Conservation (phyloP, 1,140 invertebrate species). For the Aphaenogaster rudis region DNA sequence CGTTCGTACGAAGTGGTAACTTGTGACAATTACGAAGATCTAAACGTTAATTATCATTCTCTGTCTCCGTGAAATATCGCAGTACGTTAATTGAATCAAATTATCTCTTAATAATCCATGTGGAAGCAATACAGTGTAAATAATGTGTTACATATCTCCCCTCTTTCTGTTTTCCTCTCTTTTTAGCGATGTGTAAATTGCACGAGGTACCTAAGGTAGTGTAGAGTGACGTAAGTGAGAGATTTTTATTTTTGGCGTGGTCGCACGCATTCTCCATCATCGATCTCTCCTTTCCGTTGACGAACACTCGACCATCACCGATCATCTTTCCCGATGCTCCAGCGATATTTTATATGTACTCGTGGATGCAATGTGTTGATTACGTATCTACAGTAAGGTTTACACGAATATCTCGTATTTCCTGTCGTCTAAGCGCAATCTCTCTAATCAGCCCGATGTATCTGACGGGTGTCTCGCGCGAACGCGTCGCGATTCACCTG, state of each 20-base stretch:
- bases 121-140: constrained; percentile 76
- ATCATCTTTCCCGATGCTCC: neutral
- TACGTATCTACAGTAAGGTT: constrained; percentile 57
- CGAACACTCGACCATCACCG: constrained; percentile 1
- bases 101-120: constrained; percentile 69
- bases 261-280: constrained; percentile 25
- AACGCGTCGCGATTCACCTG: constrained; percentile 10
- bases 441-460: constrained; percentile 12
- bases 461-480: constrained; percentile 12
- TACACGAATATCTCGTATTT: constrained; percentile 44
- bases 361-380: constrained; percentile 39
- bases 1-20: constrained; percentile 70
- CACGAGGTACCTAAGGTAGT: constrained; percentile 52
- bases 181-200: constrained; percentile 64
- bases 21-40: constrained; percentile 71
- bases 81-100: constrained; percentile 65
- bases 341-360: constrained; percentile 8
- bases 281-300: constrained; percentile 12
- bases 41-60: constrained; percentile 66
- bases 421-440: constrained; percentile 42
- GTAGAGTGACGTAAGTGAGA: constrained; percentile 40
- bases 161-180: neutral
- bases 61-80: constrained; percentile 63
- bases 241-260: constrained; percentile 55
- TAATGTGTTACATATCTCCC: constrained; percentile 68